A percentile compares a stretch with the other conserved stretches of the same genome.
Evolutionary conservation across 1,140 invertebrate species (phyloP).

Genomic region (Drosophila azteca): DNA sequence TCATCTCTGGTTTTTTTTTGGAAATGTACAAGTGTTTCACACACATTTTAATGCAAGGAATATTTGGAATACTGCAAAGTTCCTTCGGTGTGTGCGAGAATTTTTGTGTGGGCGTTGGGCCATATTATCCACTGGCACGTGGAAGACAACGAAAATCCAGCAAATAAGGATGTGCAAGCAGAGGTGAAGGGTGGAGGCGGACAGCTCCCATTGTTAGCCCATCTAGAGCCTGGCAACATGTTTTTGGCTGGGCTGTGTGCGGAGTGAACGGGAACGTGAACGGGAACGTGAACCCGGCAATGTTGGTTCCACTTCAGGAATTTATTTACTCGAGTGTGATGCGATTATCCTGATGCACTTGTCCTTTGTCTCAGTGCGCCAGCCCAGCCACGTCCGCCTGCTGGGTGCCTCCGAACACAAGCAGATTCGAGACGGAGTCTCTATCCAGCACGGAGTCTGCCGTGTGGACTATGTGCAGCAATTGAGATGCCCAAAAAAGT

Average conservation of each 20-base stretch:
- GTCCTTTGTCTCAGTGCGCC: constrained; percentile 64
- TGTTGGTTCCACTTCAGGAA: constrained; percentile 74
- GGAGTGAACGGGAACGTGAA: constrained; percentile 32
- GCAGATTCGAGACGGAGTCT: constrained; percentile 15
- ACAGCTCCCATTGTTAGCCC: constrained; percentile 23
- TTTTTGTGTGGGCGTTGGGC: neutral
- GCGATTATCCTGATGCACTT: constrained; percentile 77
- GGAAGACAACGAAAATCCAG: constrained; percentile 28
- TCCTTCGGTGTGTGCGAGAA: neutral
- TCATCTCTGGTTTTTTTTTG: too few relatives aligned
- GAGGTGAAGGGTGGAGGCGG: neutral
- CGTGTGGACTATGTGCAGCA: constrained; percentile 19
- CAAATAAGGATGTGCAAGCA: neutral
- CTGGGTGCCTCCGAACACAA: constrained; percentile 30
- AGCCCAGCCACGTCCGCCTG: constrained; percentile 26
- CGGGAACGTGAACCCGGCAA: constrained; percentile 38
- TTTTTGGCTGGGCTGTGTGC: constrained; percentile 37
- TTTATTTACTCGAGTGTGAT: constrained; percentile 82
- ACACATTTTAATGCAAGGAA: too few relatives aligned
- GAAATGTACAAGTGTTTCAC: too few relatives aligned
- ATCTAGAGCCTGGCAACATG: constrained; percentile 35
- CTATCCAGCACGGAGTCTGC: constrained; percentile 1
- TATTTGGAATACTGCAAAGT: neutral
- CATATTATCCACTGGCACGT: constrained; percentile 29
- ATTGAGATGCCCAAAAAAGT: constrained; percentile 25